Evolutionary conservation across 2,888 invertebrate genomes (phyloP).

Genomic region (Hydriomena furcata): DNA sequence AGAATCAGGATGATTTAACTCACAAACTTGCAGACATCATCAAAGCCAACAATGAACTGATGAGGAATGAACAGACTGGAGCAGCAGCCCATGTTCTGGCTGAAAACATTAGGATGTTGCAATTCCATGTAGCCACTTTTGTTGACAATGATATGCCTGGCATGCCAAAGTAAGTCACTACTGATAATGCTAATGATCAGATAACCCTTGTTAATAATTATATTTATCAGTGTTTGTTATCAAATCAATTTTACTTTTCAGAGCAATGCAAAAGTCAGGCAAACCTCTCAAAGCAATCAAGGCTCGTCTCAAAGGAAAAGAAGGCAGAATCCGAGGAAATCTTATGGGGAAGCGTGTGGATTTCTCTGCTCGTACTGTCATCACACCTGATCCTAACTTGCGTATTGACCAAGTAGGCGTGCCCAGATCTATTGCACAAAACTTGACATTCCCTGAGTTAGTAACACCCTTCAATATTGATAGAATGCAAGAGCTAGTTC

Average conservation of each 20-base stretch:
- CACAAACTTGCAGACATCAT: constrained; percentile 99
- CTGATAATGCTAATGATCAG: constrained; percentile 1
- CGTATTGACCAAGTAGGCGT: constrained; percentile 99
- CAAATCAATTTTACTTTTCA: constrained; percentile 51
- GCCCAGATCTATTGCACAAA: constrained; percentile 98
- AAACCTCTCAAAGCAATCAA: constrained; percentile 99
- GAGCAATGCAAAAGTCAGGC: constrained; percentile 99
- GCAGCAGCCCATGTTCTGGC: constrained; percentile 98
- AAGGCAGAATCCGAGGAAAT: constrained; percentile 99
- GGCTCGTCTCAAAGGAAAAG: constrained; percentile 98
- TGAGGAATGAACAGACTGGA: constrained; percentile 97
- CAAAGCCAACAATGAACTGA: constrained; percentile 97
- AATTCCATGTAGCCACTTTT: constrained; percentile 99
- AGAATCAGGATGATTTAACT: constrained; percentile 99
- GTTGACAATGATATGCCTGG: constrained; percentile 99
- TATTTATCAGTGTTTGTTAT: neutral
- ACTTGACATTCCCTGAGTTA: constrained; percentile 99
- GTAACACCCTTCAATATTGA: constrained; percentile 99
- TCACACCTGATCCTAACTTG: constrained; percentile 97
- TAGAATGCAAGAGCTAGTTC: constrained; percentile 95
- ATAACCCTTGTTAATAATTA: neutral
- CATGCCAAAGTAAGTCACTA: constrained; percentile 87
- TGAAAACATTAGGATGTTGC: constrained; percentile 98
- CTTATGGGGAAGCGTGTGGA: constrained; percentile 99
- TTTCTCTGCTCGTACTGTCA: constrained; percentile 99